A percentile compares a stretch with the other conserved stretches of the same genome.
Conservation (phyloP, 2,113 vertebrate species). For the Amblyopsis rosae region DNA sequence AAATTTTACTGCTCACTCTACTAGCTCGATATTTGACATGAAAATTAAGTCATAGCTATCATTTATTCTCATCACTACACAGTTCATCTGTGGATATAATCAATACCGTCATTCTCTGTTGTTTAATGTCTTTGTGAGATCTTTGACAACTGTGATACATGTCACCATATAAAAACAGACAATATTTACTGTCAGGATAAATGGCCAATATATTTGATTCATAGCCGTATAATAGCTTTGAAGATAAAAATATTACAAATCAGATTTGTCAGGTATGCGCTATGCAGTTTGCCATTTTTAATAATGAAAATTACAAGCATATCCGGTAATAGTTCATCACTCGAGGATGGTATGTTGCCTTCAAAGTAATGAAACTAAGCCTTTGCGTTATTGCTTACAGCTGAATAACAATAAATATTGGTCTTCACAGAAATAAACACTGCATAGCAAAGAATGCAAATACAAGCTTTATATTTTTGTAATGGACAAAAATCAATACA, state of each 20-base stretch:
- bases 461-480: slow-evolving; percentile 29
- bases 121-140: slow-evolving; percentile 53
- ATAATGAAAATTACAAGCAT: slow-evolving; percentile 64
- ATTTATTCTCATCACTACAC: slow-evolving; percentile 39
- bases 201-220: slow-evolving; percentile 72
- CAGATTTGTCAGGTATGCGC: slow-evolving; percentile 56
- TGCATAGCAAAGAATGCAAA: slow-evolving; percentile 41
- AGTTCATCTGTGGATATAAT: slow-evolving; percentile 44
- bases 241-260: slow-evolving; percentile 66
- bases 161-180: slow-evolving; percentile 49
- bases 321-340: slow-evolving; percentile 54
- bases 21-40: slow-evolving; percentile 51
- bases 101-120: slow-evolving; percentile 58
- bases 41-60: slow-evolving; percentile 19
- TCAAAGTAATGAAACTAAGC: slow-evolving; percentile 47
- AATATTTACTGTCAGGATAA: slow-evolving; percentile 53
- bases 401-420: slow-evolving; percentile 35
- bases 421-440: slow-evolving; percentile 27
- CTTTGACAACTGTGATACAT: slow-evolving; percentile 46
- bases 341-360: slow-evolving; percentile 35
- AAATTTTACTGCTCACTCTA: slow-evolving; percentile 21
- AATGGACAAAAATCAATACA: slow-evolving; percentile 21
- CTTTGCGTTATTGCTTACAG: slow-evolving; percentile 20
- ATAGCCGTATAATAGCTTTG: slow-evolving; percentile 64
- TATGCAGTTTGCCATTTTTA: slow-evolving; percentile 62